Evolutionary conservation across 2,113 vertebrate genomes (phyloP).

Genomic region (Strigops habroptila): DNA sequence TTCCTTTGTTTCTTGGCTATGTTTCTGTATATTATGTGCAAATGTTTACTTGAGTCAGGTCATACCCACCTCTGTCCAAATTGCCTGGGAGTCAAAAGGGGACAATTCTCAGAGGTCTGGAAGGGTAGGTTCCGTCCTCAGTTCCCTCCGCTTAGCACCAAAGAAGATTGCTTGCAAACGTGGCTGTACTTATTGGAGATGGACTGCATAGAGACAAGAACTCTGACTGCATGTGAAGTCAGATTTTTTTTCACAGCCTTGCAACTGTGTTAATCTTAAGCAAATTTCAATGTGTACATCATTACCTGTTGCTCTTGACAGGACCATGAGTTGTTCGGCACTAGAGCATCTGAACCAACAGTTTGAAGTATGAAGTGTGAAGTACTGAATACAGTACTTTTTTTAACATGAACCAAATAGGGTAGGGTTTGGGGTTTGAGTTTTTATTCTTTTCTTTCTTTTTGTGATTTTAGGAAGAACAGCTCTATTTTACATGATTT

Average conservation of each 20-base stretch:
- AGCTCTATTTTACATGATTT: neutral
- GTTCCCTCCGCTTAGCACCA: neutral
- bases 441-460: neutral
- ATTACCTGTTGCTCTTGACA: neutral
- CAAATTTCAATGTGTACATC: neutral
- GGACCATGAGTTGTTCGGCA: neutral
- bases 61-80: neutral
- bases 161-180: neutral
- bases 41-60: neutral
- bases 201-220: neutral
- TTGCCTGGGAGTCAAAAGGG: neutral
- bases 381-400: neutral
- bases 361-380: too few species aligned
- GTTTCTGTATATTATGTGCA: neutral
- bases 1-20: neutral
- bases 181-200: neutral
- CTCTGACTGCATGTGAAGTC: neutral
- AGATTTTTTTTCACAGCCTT: neutral
- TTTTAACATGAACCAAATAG: neutral
- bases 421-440: fast-evolving
- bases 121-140: neutral
- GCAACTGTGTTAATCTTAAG: neutral
- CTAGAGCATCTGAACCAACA: neutral
- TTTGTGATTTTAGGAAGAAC: neutral
- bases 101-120: neutral